Conservation (phyloP, 2,113 vertebrate genomes). For the Cololabis saira region DNA sequence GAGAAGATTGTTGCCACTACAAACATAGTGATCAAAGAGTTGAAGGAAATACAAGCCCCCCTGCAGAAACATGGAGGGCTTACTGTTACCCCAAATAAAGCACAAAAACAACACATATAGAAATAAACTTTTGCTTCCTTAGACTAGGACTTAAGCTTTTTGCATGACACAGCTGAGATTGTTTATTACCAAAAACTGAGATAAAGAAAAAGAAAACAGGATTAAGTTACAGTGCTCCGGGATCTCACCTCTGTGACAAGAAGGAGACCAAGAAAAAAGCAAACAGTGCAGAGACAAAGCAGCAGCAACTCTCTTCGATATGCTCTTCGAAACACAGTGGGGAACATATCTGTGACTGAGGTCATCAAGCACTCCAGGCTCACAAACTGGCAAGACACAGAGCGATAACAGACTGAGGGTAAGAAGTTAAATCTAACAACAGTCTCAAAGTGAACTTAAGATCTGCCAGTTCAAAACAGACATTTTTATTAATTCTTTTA, state of each 20-base stretch:
- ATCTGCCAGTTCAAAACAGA: too few relatives aligned
- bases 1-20: constrained; percentile 79
- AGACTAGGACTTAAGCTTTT: too few relatives aligned
- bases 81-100: constrained; percentile 2
- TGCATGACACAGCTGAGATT: too few relatives aligned
- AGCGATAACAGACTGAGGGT: background rate
- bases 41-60: constrained; percentile 79
- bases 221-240: background rate
- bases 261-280: constrained; percentile 88
- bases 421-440: background rate
- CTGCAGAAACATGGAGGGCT: constrained; percentile 48
- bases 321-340: constrained; percentile 82
- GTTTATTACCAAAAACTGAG: background rate
- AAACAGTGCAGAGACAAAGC: constrained; percentile 79
- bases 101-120: constrained; percentile 9
- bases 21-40: constrained; percentile 81
- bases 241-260: constrained; percentile 89
- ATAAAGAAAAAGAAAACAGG: background rate
- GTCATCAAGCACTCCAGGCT: constrained; percentile 92
- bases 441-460: background rate
- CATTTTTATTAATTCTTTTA: constrained; percentile 21
- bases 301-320: constrained; percentile 87
- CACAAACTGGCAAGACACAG: constrained; percentile 84
- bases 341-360: constrained; percentile 88
- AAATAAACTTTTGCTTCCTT: background rate